These are phyloP conservation scores for Lepidostoma basale DNA, from an alignment of 1,140 invertebrate genomes.

Conservation along the genomic window DNA sequence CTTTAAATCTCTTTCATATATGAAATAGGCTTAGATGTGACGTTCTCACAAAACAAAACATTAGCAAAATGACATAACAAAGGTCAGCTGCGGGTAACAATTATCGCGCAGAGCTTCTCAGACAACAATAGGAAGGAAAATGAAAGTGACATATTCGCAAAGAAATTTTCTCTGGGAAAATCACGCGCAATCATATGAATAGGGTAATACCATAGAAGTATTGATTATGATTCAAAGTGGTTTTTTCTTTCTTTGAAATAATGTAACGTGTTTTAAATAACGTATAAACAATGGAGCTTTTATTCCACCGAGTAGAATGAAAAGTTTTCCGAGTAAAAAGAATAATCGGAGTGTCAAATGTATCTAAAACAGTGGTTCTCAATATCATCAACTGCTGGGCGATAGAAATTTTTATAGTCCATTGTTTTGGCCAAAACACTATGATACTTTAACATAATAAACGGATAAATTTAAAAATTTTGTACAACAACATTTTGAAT, in stretches of 20 bases:
- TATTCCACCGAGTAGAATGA: neutral
- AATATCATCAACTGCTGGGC: too few relatives aligned
- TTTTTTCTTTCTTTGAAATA: slow-evolving; percentile 14
- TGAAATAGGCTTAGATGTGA: too few relatives aligned
- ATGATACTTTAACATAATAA: too few relatives aligned
- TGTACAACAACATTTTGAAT: too few relatives aligned
- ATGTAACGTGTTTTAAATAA: neutral
- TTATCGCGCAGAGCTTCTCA: neutral
- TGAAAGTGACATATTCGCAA: neutral
- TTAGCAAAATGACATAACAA: slow-evolving; percentile 15
- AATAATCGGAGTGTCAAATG: too few relatives aligned
- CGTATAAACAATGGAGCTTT: neutral
- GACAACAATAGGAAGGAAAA: slow-evolving; percentile 10
- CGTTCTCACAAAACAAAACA: too few relatives aligned
- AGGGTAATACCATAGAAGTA: slow-evolving; percentile 5
- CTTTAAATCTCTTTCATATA: too few relatives aligned
- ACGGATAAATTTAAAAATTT: too few relatives aligned
- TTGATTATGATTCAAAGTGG: slow-evolving; percentile 6
- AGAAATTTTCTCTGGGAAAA: slow-evolving; percentile 18
- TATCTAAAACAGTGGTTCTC: too few relatives aligned
- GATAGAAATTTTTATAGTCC: too few relatives aligned
- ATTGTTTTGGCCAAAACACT: too few relatives aligned
- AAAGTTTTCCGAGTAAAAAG: neutral
- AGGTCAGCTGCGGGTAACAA: slow-evolving; percentile 8
- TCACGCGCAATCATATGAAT: slow-evolving; percentile 4